These are phyloP conservation scores for Thera britannica DNA, from an alignment of 2,888 invertebrate genomes.

Conservation along the genomic window DNA sequence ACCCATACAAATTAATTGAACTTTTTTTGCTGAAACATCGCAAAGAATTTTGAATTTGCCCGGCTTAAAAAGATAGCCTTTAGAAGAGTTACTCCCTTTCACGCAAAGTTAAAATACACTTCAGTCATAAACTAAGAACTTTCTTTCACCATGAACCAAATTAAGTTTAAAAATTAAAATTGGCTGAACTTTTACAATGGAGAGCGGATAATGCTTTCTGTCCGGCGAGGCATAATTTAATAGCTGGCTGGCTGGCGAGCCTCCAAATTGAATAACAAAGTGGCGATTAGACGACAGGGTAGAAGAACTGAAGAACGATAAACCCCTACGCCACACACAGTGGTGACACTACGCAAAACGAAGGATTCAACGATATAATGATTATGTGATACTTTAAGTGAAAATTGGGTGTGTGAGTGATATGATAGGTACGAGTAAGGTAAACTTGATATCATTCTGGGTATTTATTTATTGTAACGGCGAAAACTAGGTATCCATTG, in stretches of 20 bases:
- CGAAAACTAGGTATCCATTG: too few relatives aligned
- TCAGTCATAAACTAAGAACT: slow-evolving; percentile 28
- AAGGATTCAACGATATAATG: slow-evolving; percentile 1
- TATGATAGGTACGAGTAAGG: too few relatives aligned
- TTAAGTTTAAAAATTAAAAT: slow-evolving; percentile 34
- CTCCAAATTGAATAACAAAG: slow-evolving; percentile 75
- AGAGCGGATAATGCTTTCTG: slow-evolving; percentile 43
- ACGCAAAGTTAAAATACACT: slow-evolving; percentile 16
- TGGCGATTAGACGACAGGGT: slow-evolving; percentile 64
- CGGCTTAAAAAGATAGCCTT: not conserved
- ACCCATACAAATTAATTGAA: slow-evolving; percentile 5
- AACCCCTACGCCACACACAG: not conserved
- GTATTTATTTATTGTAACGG: too few relatives aligned
- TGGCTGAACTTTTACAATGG: slow-evolving; percentile 42
- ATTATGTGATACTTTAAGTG: too few relatives aligned
- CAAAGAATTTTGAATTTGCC: not conserved
- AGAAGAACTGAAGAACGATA: slow-evolving; percentile 36
- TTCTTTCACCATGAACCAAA: slow-evolving; percentile 31
- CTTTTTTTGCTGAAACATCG: not conserved
- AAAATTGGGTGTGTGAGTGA: not conserved
- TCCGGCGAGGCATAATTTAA: slow-evolving; percentile 58
- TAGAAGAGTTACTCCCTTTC: slow-evolving; percentile 1
- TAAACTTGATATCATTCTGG: too few relatives aligned
- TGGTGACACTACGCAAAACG: slow-evolving; percentile 2
- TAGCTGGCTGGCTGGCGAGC: slow-evolving; percentile 60